Evolutionary conservation across 1,140 invertebrate species (phyloP), one percentile per base, ranked within the genome.

Genomic region (Drosophila insularis): DNA sequence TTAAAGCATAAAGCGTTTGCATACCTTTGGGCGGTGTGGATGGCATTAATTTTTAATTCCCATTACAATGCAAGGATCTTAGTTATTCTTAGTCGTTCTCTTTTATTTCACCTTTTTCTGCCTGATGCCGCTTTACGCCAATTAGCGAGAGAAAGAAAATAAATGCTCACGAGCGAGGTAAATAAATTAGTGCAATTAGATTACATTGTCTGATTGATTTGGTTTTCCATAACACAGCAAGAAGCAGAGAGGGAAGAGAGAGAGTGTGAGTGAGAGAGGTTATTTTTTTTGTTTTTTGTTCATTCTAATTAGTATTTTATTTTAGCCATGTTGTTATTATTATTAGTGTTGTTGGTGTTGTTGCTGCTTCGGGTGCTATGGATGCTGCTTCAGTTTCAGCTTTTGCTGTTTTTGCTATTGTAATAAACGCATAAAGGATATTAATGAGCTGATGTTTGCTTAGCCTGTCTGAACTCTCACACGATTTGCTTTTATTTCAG

Each of bases 351-450:
- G 53, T 71, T 56, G 70, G 1, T 37, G 53, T 23, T 60, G 69
- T 21, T 68, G 61, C 64, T 76, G 76, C 65, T 63, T 66, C 14
- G 35, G 54, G 13, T 56, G 54, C n/a, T 46, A 46, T 46, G 43
- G 43, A 14, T 35, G 27, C 27, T 10, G 32, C 32, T 35, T 35
- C 32, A 35, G 32, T 35, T 35, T 35, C 7, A 35, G 32, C 1
- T 35, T 35, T 35, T 54, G 23, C 31, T 50, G 62, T 21, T 53
- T 40, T 35, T 77, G 75, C 69, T 71, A 63, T 68, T 89, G 80
- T 89, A 89, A 89, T 89, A 89, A 89, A 89, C 84, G 84, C 77
- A 89, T 89, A 89, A 89, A 89, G 84, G 84, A 89, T 89, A 89
- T 89, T 89, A 87, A 86, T 87, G 82, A 89, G 80, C 80, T 89